A percentile compares a stretch with the other conserved stretches of the same genome.
phyloP scores from a whole-genome alignment of 2,113 vertebrate species.

The Thomomys bottae region DNA sequence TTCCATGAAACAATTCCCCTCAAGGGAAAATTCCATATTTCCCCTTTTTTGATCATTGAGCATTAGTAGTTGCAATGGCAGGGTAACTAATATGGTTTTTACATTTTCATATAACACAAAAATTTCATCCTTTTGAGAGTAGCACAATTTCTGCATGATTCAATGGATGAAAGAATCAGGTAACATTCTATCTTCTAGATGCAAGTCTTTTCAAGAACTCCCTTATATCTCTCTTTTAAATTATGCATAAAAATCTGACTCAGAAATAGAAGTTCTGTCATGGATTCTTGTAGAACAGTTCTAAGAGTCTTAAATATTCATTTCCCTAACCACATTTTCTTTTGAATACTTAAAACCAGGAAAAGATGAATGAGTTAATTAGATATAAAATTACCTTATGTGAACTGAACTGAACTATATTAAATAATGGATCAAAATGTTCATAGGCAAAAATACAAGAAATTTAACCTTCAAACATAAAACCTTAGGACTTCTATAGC shows the following conservation, averaged over 20 bases:
- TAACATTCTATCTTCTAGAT: conserved; percentile 11
- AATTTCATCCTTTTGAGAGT: not conserved
- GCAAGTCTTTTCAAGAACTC: conserved; percentile 57
- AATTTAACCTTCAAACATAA: conserved; percentile 62
- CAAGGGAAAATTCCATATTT: not conserved
- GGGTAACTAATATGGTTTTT: conserved; percentile 7
- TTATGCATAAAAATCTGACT: conserved; percentile 70
- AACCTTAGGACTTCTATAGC: conserved; percentile 22
- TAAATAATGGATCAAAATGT: conserved; percentile 79
- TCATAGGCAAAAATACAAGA: conserved; percentile 60
- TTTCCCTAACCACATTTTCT: conserved; percentile 68
- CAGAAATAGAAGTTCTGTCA: conserved; percentile 60
- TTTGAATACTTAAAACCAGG: conserved; percentile 71
- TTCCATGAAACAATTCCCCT: not conserved
- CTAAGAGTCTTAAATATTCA: conserved; percentile 73
- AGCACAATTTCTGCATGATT: not conserved
- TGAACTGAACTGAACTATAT: conserved; percentile 74
- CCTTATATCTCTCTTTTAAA: conserved; percentile 69
- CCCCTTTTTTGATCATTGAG: not conserved
- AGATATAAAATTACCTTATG: conserved; percentile 70
- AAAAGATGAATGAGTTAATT: conserved; percentile 80
- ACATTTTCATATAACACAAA: conserved; percentile 37
- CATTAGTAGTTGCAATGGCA: not conserved
- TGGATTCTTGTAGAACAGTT: conserved; percentile 51
- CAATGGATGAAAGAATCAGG: conserved; percentile 46